Evolutionary conservation across 2,113 vertebrate genomes (phyloP), one percentile per base, ranked within the genome.

Genomic region (Gila orcuttii): DNA sequence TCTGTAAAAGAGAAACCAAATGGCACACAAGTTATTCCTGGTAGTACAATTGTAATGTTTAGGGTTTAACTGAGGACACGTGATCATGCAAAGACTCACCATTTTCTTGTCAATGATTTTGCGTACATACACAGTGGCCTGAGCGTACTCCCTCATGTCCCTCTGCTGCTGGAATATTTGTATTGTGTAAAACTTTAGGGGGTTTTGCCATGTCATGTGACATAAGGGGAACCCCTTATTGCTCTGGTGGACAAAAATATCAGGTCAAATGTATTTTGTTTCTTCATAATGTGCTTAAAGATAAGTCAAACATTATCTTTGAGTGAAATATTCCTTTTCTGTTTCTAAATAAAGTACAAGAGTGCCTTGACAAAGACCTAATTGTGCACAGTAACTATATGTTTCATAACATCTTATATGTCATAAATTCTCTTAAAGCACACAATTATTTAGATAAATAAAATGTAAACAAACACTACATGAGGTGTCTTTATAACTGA

Each of bases 111-210:
- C 97, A 17, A 98, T 93, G 87, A 99, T 96, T 92, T 99, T 99
- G 77, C 98, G 97, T 81, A 99, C 95, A 39, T 99, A 99, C 90
- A 99, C 94, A 36, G 98, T 99, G 25, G 98, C 98, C 85, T 99
- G 98, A 47, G 97, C 96, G 28, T 99, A 99, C 89, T 99, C 98
- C 50, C 96, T 94, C 86, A 98, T 91, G 90, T 99, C 98, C 76
- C 97, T 93, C 94, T 99, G 97, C 93, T 99, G 98, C 82, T 99
- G 98, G 92, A 97, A 10, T 69, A 36, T 39, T 39, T 39, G 3
- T 23, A 21, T 4, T 57, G 3, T 19, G 4, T 17, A 6, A 19
- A 17, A 19, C 6, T 17, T 0, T 55, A 1, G 28, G 28, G 28
- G 28, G 28, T 28, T 19, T 57, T 57, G 52, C 19, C 0, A 6